Evolutionary conservation across 35 echinoderm and acorn worm species (phyloP), one percentile per base, ranked within the genome.

Genomic region (Apostichopus japonicus): DNA sequence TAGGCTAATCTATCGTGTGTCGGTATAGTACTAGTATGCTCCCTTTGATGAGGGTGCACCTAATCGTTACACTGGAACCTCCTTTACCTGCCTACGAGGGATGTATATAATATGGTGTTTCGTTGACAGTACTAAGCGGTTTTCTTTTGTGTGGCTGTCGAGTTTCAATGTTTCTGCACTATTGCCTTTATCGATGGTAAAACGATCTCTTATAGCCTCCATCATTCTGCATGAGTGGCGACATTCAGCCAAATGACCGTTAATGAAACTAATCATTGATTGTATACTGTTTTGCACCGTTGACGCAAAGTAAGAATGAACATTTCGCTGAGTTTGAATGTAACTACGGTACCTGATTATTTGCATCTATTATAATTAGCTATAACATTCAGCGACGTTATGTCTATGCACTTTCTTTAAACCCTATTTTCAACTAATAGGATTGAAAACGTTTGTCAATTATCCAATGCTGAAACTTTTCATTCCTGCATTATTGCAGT

Each of bases 151-250:
- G 33, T 55, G 17, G 25, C 79, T 83, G 79, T 16, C 79, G 16
- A 10, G 44, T 17, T 83, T 55, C 19, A 83, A 67, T 54, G 19
- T 83, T 83, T 83, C 79, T 83, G 79, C 79, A 54, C 54, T 55
- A 33, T 33, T 83, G 79, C 8, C 16, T 54, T 83, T 83, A 83
- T 83, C 51, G 79, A 83, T 55, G 79, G 13, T 3, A 52, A 44
- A 83, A 15, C 8, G 51, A 54, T 83, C 15, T 17, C 52, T 83
- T 14, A 44, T 14, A 44, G 33, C 33, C 33, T 44, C 33, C 2
- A 17, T 83, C 54, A 54, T 17, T 19, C 13, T 54, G 27, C 79
- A 11, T 83, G 19, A 54, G 54, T 54, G 79, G 54, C n/a, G 51
- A 15, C 14, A 55, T 83, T 44, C 13, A 6, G n/a, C 4, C 54